Conservation (phyloP, 2,888 invertebrate species). For the Thelaira solivaga region DNA sequence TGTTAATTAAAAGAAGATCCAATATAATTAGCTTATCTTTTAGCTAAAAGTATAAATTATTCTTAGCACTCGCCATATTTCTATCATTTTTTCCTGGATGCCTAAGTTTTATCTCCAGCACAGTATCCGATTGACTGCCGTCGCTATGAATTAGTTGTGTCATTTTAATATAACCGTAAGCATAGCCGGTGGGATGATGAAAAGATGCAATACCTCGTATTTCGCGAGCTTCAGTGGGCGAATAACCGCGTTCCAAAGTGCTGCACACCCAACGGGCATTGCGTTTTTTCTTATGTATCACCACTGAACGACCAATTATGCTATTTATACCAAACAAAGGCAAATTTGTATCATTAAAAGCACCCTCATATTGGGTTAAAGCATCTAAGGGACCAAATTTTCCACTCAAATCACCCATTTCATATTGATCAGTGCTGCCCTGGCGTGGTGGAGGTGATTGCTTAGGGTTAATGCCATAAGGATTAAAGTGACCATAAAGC, state of each 20-base stretch:
- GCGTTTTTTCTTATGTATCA: constrained; percentile 85
- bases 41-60: neutral
- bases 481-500: constrained; percentile 92
- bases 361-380: constrained; percentile 79
- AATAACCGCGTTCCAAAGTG: constrained; percentile 90
- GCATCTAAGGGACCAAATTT: constrained; percentile 89
- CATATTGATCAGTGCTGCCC: constrained; percentile 91
- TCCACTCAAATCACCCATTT: constrained; percentile 89
- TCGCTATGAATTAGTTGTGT: constrained; percentile 92
- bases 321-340: constrained; percentile 89
- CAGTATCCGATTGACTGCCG: constrained; percentile 91
- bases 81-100: constrained; percentile 91
- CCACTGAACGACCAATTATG: constrained; percentile 90
- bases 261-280: constrained; percentile 89
- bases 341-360: constrained; percentile 88
- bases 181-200: constrained; percentile 89
- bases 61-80: constrained; percentile 81
- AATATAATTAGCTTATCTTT: no score
- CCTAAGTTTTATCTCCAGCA: constrained; percentile 91
- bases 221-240: constrained; percentile 91
- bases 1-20: constrained; percentile 71
- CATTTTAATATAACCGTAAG: constrained; percentile 91
- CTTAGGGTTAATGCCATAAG: constrained; percentile 83
- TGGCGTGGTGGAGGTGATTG: constrained; percentile 80
- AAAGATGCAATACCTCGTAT: constrained; percentile 92